Evolutionary conservation across 2,888 invertebrate species (phyloP).

Genomic region (Tinea pellionella): DNA sequence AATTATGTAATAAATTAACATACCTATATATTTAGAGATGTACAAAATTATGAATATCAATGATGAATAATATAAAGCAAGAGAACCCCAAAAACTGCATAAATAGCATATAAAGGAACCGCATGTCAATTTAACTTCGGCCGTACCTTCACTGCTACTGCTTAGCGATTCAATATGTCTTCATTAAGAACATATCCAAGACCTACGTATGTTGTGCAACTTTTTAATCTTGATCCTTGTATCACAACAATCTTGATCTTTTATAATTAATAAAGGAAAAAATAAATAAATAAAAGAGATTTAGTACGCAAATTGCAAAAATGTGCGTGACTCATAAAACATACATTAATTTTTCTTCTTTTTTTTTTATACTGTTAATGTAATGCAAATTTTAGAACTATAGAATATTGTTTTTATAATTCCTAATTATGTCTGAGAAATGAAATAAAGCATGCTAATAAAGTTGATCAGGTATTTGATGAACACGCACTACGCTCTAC

Average conservation of each 20-base stretch:
- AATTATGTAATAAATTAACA: neutral
- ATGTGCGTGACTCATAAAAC: neutral
- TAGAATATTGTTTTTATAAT: neutral
- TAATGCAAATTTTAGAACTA: neutral
- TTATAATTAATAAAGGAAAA: neutral
- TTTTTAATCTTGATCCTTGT: slow-evolving; percentile 2
- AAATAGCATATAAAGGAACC: slow-evolving; percentile 41
- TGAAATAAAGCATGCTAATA: slow-evolving; percentile 22
- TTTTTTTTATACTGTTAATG: neutral
- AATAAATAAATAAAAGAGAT: neutral
- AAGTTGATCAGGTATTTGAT: slow-evolving; percentile 25
- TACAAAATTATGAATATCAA: neutral
- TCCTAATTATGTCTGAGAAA: slow-evolving; percentile 1
- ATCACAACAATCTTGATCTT: neutral
- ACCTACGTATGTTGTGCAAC: neutral
- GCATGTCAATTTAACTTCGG: slow-evolving; percentile 63
- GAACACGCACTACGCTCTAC: slow-evolving; percentile 21
- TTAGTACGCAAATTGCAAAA: neutral
- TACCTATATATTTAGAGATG: neutral
- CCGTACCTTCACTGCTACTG: slow-evolving; percentile 58
- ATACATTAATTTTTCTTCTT: neutral
- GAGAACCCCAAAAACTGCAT: neutral
- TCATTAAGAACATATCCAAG: slow-evolving; percentile 64
- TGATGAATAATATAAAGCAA: neutral
- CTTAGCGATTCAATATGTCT: slow-evolving; percentile 68